Conservation (phyloP, 2,797 vertebrate species). For the Forpus xanthops region DNA sequence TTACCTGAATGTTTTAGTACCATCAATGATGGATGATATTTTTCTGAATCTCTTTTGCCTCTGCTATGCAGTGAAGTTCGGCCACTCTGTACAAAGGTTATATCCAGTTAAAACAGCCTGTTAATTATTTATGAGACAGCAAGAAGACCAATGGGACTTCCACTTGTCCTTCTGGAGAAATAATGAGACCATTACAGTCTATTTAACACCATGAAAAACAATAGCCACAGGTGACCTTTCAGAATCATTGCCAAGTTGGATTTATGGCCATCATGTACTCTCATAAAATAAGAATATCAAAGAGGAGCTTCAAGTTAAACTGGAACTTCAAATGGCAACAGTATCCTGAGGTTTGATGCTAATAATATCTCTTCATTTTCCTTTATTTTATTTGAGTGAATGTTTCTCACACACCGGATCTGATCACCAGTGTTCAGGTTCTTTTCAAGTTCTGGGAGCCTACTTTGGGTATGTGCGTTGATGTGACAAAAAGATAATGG, state of each 20-base stretch:
- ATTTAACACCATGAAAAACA: constrained; percentile 71
- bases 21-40: constrained; percentile 28
- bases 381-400: background rate
- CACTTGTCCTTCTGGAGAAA: constrained; percentile 58
- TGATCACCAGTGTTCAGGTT: background rate
- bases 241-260: constrained; percentile 52
- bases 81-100: constrained; percentile 63
- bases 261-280: constrained; percentile 48
- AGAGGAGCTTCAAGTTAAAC: background rate
- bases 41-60: constrained; percentile 25
- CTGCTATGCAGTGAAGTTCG: constrained; percentile 6
- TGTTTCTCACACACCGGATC: background rate
- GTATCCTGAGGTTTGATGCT: background rate
- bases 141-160: constrained; percentile 69
- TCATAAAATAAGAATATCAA: constrained; percentile 46
- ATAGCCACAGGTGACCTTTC: constrained; percentile 70
- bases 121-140: constrained; percentile 75
- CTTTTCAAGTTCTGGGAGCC: background rate
- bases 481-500: background rate
- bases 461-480: background rate
- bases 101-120: constrained; percentile 57
- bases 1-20: constrained; percentile 38
- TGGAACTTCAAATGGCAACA: background rate
- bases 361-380: constrained; percentile 6
- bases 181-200: constrained; percentile 64